Base-by-base conservation (phyloP, 2,113 vertebrate species). In the Hystrix cristata region DNA sequence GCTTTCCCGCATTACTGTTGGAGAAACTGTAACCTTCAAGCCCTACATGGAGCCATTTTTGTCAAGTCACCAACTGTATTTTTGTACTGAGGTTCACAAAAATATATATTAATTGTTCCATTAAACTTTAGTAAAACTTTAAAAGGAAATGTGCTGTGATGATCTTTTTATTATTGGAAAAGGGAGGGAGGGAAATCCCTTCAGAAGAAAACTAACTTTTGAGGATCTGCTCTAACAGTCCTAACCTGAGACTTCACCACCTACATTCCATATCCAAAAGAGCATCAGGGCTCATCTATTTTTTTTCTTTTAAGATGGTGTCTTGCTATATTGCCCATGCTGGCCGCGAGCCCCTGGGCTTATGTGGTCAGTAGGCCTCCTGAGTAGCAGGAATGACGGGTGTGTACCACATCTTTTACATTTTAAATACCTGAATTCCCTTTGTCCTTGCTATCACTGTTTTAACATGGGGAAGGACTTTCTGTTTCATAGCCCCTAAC, bases 11-110 rank as follows among this genome's bases (percentile, higher is more conserved):
- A 4, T 87, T 80, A 78, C 65, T 84, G 72, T 90, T 93, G 72
- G 71, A 97, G 86, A 96, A 92, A 87, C 64, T 80, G 83, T 95
- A 90, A 90, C 83, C 91, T 91, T 95, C 69, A 87, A 84, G 84
- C 31, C 82, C 91, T 95, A 34, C n/a, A 3, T 87, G 59, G 95
- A 95, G 87, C 97, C 98, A 95, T 97, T 98, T 98, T 98, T 98
- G 98, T 97, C 98, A 98, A 98, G 96, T 98, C 92, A 97, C 98
- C 98, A 98, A 98, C 97, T 98, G 98, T 99, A 99, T 98, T 99
- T 99, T 99, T 99, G 98, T 99, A 99, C 97, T 96, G 94, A 91
- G 97, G 85, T 98, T 97, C 98, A 97, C 51, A 94, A 96, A 90
- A 97, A 97, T 84, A 96, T 95, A 96, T 95, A 98, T 81, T 43